Evolutionary conservation across 37 sponge, comb jelly and placozoan genomes (phyloP).

Genomic region (Cladorhizidae sp.): DNA sequence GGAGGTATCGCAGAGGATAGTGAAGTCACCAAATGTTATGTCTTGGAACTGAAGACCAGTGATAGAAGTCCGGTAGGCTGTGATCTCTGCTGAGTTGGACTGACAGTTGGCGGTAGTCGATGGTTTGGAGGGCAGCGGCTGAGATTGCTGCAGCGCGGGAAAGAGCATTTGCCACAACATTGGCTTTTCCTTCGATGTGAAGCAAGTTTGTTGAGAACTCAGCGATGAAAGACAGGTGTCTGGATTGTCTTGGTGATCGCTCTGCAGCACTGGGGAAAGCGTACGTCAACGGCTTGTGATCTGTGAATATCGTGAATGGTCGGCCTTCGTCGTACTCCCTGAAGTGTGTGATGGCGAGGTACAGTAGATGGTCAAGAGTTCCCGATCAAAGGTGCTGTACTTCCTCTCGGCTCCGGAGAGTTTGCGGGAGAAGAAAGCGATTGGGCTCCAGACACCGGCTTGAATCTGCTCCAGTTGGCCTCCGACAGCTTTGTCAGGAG

Average conservation of each 20-base stretch:
- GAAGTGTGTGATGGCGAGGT: constrained; percentile 8
- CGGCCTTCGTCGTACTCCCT: no score
- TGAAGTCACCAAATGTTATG: constrained; percentile 4
- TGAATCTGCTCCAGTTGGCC: no score
- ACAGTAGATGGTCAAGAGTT: constrained; percentile 29
- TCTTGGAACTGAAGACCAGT: constrained; percentile 4
- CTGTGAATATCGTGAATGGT: constrained; percentile 23
- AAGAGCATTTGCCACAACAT: constrained; percentile 11
- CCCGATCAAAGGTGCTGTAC: constrained; percentile 48
- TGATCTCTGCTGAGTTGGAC: constrained; percentile 8
- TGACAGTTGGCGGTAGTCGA: constrained; percentile 40
- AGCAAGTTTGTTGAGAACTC: constrained; percentile 19
- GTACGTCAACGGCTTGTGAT: constrained; percentile 37
- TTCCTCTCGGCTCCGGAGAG: constrained; percentile 17
- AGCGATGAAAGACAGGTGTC: constrained; percentile 29
- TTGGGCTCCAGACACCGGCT: no score
- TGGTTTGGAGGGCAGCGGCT: not conserved
- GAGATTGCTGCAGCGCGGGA: not conserved
- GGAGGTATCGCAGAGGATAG: constrained; percentile 41
- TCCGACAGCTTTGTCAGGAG: no score
- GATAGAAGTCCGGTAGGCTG: constrained; percentile 5
- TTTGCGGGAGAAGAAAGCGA: not conserved
- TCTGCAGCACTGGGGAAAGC: not conserved
- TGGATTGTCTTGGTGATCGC: constrained; percentile 12
- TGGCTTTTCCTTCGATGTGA: constrained; percentile 22